Conservation (phyloP, 2,113 vertebrate genomes). For the Lagopus leucura region DNA sequence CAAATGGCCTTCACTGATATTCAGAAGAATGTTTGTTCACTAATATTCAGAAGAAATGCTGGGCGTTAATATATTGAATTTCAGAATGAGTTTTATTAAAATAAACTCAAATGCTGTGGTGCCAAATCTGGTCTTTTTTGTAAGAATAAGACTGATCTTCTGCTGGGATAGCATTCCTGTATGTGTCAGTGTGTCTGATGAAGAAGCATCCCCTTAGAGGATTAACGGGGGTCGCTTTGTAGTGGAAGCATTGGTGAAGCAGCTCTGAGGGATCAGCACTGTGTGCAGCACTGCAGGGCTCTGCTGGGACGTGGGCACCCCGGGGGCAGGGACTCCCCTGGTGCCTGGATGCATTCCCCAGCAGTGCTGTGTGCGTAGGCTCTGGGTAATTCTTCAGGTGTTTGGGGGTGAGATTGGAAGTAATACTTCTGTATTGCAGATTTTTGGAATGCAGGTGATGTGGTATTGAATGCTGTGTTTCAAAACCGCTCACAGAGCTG, state of each 20-base stretch:
- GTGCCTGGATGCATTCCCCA: too few relatives aligned
- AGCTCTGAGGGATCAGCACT: neutral
- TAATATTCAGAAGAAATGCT: neutral
- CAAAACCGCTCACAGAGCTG: neutral
- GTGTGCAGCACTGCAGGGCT: neutral
- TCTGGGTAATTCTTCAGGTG: neutral
- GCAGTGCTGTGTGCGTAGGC: neutral
- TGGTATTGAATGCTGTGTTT: accelerated
- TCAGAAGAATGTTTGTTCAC: neutral
- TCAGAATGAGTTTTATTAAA: slow-evolving; percentile 21
- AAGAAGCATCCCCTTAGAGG: neutral
- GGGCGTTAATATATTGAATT: neutral
- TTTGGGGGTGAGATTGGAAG: neutral
- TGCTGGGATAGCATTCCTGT: neutral
- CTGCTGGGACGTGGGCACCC: too few relatives aligned
- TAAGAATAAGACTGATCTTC: neutral
- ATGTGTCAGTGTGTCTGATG: neutral
- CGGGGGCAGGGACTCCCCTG: too few relatives aligned
- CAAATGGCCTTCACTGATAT: neutral
- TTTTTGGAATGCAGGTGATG: accelerated
- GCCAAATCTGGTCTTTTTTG: slow-evolving; percentile 70
- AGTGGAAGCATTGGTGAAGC: neutral
- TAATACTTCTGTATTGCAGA: neutral
- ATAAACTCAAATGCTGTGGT: slow-evolving; percentile 58
- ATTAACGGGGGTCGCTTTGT: neutral